A percentile compares a stretch with the other conserved stretches of the same genome.
Conservation (phyloP, 2,113 vertebrate genomes). For the Lichenostomus cassidix region DNA sequence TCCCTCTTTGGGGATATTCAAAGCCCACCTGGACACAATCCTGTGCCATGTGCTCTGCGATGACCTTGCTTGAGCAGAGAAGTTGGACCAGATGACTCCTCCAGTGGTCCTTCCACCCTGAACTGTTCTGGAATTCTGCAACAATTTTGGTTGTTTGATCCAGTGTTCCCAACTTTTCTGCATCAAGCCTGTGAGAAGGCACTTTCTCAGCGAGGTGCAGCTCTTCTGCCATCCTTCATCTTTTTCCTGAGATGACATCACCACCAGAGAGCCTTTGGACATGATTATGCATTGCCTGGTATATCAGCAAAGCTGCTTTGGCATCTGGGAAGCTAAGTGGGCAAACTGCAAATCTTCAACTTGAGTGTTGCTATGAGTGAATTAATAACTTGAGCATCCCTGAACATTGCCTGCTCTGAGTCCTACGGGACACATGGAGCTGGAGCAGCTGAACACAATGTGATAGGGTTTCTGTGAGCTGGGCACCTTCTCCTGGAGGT, state of each 20-base stretch:
- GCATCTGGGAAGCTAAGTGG: neutral
- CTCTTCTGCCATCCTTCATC: neutral
- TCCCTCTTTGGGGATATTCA: neutral
- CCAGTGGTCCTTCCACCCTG: neutral
- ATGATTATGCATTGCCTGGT: neutral
- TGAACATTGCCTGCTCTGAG: neutral
- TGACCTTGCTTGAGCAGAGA: neutral
- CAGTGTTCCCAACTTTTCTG: neutral
- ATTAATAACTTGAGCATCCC: neutral
- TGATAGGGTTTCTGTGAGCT: neutral
- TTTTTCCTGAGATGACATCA: neutral
- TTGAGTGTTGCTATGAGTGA: neutral
- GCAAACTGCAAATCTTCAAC: neutral
- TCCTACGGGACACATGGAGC: neutral
- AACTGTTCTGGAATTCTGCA: neutral
- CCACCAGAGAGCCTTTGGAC: neutral
- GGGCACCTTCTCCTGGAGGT: neutral
- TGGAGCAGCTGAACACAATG: neutral
- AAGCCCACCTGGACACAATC: neutral
- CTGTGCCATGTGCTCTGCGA: neutral
- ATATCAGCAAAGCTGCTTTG: neutral
- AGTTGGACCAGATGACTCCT: neutral
- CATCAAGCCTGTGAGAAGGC: accelerated
- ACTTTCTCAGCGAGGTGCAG: neutral
- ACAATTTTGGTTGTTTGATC: neutral